phyloP scores from a whole-genome alignment of 2,113 vertebrate species.

The Lagopus leucura region DNA sequence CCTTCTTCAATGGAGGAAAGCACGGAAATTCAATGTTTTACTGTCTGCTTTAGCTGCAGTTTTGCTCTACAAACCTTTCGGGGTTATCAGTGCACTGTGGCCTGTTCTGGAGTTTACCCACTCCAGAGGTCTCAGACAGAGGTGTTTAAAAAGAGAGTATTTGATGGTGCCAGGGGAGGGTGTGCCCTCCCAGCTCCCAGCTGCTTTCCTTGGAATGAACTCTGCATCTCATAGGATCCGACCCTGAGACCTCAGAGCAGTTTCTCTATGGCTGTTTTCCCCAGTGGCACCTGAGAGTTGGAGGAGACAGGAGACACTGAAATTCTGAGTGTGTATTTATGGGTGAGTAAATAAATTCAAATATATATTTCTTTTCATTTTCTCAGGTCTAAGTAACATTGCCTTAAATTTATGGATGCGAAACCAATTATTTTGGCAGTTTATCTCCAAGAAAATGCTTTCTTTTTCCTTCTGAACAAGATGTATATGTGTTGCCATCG shows the following conservation, averaged over 20 bases:
- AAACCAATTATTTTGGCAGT: conserved; percentile 46
- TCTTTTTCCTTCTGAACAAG: conserved; percentile 39
- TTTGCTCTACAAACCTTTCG: conserved; percentile 9
- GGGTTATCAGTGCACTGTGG: conserved; percentile 19
- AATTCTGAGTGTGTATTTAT: not conserved
- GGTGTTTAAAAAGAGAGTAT: not conserved
- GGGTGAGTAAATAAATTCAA: conserved; percentile 41
- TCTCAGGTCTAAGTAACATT: conserved; percentile 74
- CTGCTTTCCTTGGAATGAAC: not conserved
- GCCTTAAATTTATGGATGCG: conserved; percentile 75
- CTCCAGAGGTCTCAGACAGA: conserved; percentile 17
- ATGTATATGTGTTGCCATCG: conserved; percentile 23
- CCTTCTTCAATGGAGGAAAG: not conserved
- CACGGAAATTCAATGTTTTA: conserved; percentile 12
- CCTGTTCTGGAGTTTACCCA: not conserved
- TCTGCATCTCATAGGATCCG: not conserved
- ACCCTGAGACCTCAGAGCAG: not conserved
- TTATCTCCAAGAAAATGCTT: conserved; percentile 53
- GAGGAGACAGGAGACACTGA: not conserved
- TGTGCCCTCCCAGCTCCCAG: not conserved
- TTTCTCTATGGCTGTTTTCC: not conserved
- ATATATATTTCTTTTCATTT: not conserved
- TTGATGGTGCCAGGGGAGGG: not conserved
- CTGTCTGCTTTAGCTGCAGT: conserved; percentile 42
- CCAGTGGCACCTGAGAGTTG: not conserved